These are phyloP conservation scores for Rhagoletis zephyria DNA, from an alignment of 1,140 invertebrate genomes.

Conservation along the genomic window DNA sequence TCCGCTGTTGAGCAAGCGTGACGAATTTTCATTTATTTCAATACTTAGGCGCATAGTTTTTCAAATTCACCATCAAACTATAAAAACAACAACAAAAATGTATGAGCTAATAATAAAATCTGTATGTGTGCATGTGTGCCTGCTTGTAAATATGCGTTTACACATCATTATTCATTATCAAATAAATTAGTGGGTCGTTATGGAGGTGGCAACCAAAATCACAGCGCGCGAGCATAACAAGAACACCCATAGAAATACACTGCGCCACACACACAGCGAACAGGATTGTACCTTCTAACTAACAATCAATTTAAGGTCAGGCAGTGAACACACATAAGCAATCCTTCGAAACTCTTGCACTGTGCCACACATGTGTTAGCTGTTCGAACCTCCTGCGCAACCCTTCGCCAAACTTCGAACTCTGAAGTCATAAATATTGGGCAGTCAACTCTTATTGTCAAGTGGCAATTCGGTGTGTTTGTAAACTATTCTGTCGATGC, in stretches of 20 bases:
- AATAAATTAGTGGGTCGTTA: slow-evolving; percentile 68
- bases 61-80: background rate
- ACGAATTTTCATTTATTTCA: slow-evolving; percentile 37
- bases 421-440: slow-evolving; percentile 41
- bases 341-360: background rate
- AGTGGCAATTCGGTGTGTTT: background rate
- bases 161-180: slow-evolving; percentile 72
- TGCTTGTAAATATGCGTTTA: slow-evolving; percentile 62
- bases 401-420: slow-evolving; percentile 27
- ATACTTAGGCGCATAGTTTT: slow-evolving; percentile 18
- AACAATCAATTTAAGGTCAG: slow-evolving; percentile 32
- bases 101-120: slow-evolving; percentile 35
- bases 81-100: background rate
- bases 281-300: slow-evolving; percentile 14
- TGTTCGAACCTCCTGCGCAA: slow-evolving; percentile 25
- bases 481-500: slow-evolving; percentile 36
- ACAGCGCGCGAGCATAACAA: slow-evolving; percentile 59
- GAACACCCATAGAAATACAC: background rate
- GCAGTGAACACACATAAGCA: background rate
- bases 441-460: slow-evolving; percentile 17
- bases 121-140: background rate
- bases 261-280: background rate
- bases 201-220: slow-evolving; percentile 63
- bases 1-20: background rate
- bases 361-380: slow-evolving; percentile 4